A percentile compares a stretch with the other conserved stretches of the same genome.
These are phyloP conservation scores for Rhagoletis pomonella DNA, from an alignment of 1,140 invertebrate species.

Conservation along the genomic window DNA sequence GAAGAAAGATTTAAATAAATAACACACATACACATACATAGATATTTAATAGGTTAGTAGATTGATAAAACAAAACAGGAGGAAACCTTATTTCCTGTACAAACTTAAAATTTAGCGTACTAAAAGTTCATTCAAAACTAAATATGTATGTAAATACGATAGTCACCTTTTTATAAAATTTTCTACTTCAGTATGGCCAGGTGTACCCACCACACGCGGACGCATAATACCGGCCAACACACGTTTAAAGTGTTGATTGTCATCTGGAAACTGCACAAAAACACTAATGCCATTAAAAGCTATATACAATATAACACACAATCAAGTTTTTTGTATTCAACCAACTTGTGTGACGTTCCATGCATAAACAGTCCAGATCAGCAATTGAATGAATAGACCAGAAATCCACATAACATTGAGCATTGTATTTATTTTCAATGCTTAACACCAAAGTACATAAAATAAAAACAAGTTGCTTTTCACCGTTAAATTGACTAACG, in stretches of 20 bases:
- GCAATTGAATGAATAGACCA: neutral
- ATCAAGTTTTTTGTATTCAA: neutral
- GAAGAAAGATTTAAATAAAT: neutral
- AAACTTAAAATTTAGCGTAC: neutral
- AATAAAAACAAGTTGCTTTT: neutral
- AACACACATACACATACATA: no score
- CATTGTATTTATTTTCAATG: neutral
- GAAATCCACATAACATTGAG: neutral
- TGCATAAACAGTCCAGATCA: neutral
- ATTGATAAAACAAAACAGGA: no score
- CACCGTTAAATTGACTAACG: neutral
- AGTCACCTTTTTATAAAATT: slow-evolving; percentile 76
- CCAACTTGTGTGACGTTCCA: slow-evolving; percentile 3
- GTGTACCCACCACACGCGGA: slow-evolving; percentile 83
- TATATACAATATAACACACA: neutral
- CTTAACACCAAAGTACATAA: neutral
- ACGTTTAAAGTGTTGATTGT: slow-evolving; percentile 78
- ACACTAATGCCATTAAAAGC: neutral
- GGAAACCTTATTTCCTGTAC: no score
- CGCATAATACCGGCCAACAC: slow-evolving; percentile 82
- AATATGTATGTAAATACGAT: neutral
- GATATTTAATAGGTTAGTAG: no score
- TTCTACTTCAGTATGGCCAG: slow-evolving; percentile 80
- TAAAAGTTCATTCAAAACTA: neutral
- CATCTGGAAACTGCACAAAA: slow-evolving; percentile 60